A percentile compares a stretch with the other conserved stretches of the same genome.
Evolutionary conservation across 1,140 invertebrate species (phyloP).

Genomic region (Popillia japonica): DNA sequence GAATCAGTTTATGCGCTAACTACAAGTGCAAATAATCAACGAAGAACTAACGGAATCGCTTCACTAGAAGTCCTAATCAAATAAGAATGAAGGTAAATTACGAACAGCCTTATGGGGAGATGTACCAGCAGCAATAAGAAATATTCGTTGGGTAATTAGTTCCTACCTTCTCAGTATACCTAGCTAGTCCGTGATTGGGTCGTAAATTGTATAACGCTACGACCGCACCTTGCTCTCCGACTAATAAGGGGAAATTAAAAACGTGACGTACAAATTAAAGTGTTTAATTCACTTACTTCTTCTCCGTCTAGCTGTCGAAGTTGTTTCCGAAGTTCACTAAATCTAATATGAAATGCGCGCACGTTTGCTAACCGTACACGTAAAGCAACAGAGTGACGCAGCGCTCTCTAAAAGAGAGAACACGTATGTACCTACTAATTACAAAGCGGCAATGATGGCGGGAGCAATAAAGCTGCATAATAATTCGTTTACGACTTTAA

Average conservation of each 20-base stretch:
- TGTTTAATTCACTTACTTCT: slow-evolving; percentile 3
- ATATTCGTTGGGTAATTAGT: not conserved
- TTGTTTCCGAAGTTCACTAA: not conserved
- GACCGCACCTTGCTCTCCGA: not conserved
- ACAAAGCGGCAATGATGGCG: not conserved
- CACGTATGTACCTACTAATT: not conserved
- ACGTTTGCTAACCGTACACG: not conserved
- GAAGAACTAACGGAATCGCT: not conserved
- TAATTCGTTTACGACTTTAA: not conserved
- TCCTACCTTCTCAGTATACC: not conserved
- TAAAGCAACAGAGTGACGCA: not conserved
- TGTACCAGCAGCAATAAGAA: not conserved
- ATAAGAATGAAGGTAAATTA: slow-evolving; percentile 26
- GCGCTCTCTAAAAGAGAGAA: not conserved
- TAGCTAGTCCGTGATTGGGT: not conserved
- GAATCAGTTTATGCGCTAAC: too few relatives aligned
- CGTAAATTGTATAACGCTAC: slow-evolving; percentile 14
- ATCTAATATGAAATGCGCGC: not conserved
- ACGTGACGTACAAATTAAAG: slow-evolving; percentile 30
- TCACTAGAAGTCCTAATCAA: not conserved
- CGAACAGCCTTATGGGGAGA: not conserved
- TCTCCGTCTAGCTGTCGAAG: not conserved
- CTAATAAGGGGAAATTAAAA: slow-evolving; percentile 8
- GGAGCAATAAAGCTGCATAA: not conserved
- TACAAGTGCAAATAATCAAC: not conserved